Base-by-base conservation (phyloP, 2,797 vertebrate species). In the Malacoraja senta region DNA sequence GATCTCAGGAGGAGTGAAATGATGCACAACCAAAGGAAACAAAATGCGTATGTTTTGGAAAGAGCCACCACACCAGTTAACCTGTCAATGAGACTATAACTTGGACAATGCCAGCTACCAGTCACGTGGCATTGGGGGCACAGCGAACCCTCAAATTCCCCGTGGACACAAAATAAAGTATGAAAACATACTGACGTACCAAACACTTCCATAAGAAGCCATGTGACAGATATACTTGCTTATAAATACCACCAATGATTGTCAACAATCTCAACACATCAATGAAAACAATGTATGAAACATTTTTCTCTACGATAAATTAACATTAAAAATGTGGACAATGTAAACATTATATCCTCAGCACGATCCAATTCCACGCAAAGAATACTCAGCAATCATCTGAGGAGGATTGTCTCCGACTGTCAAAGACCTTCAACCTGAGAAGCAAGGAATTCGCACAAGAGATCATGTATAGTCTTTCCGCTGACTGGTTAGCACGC, bases 151-250 rank as follows among this genome's bases (percentile, higher is more conserved):
- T 3, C 35, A 12, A 26, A 12, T 92, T 92, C 26, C 29, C 24
- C 53, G 13, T 71, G 29, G 71, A 29, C 24, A 76, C 12, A 92
- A 92, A 53, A 92, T 76, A n/a, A 91, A 76, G 71, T 92, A 76
- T 92, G 90, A 92, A 92, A 92, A 92, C 71, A 76, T 92, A 92
- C 90, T 44, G 58, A 92, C 90, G 44, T 74, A 76, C 90, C n/a
- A 76, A 58, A 92, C 38, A 92, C 90, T 92, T 92, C 90, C 90
- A 92, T 58, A 92, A 74, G 90, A 92, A 76, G 90, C 26, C 35
- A 72, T 91, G 38, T 53, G 71, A 92, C 72, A 68, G n/a, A 44
- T 76, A 76, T 74, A 91, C 26, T 92, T 92, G 53, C 71, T n/a
- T 53, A 92, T 92, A 92, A 92, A 91, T 71, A 91, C 71, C 21